Conservation (phyloP, 64 coral and sea anemone genomes). For the Hydrozoanthus tunicans region DNA sequence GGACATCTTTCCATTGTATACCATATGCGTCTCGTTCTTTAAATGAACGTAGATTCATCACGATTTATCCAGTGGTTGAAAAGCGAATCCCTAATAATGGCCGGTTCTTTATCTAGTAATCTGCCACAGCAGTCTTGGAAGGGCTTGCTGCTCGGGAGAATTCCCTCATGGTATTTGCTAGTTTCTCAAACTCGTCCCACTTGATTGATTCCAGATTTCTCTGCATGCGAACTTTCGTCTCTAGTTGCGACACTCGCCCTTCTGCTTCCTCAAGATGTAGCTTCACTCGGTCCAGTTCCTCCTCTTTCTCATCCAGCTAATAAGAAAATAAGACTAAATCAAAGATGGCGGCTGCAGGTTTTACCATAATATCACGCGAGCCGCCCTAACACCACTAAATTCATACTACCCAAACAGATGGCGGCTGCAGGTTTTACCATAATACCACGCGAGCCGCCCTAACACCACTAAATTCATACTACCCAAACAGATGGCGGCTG, state of each 20-base stretch:
- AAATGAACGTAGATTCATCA: too few relatives aligned
- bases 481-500: too few relatives aligned
- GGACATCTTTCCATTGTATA: too few relatives aligned
- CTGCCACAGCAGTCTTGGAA: conserved; percentile 56
- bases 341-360: background rate
- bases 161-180: conserved; percentile 93
- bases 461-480: too few relatives aligned
- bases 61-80: too few relatives aligned
- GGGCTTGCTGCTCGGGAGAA: conserved; percentile 88
- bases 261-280: conserved; percentile 84
- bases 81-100: too few relatives aligned
- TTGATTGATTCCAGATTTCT: conserved; percentile 95
- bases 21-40: too few relatives aligned
- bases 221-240: conserved; percentile 94
- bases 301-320: conserved; percentile 94
- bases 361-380: too few relatives aligned
- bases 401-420: too few relatives aligned
- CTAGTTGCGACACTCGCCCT: conserved; percentile 72
- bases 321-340: background rate
- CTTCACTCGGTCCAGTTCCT: conserved; percentile 75
- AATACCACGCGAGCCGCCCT: too few relatives aligned
- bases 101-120: conserved; percentile 17
- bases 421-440: background rate
- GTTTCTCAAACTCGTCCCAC: conserved; percentile 99
- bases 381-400: too few relatives aligned